Base-by-base conservation (phyloP, 2,888 invertebrate species). In the Physocephala rufipes region DNA sequence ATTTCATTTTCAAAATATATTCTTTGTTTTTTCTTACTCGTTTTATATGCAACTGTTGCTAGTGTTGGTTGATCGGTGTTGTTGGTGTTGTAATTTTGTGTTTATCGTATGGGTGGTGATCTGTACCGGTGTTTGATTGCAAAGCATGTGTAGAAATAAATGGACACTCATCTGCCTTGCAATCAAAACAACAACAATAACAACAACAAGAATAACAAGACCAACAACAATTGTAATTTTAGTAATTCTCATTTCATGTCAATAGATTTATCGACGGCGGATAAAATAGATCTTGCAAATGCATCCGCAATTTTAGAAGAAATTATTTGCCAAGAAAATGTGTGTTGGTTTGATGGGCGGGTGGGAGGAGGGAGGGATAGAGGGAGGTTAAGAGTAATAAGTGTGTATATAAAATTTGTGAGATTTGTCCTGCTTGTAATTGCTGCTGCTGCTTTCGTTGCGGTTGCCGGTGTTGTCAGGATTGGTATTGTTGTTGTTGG, bases 241-340 rank as follows among this genome's bases (percentile, higher is more conserved):
- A 67, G 67, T 58, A 67, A 67, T 67, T 67, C 58, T 67, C 67
- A 45, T 28, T 67, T 67, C 67, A 67, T 67, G 67, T 67, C 28
- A 67, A 67, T 67, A 67, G 67, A 67, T 59, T 67, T 67, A 67
- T 67, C 67, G 67, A 24, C 28, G 67, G 15, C 24, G 45, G 45
- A 59, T 45, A 58, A 26, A 58, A 47, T 19, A 45, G 24, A 66
- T 66, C 66, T 59, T n/a, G 58, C 24, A 67, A 45, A 67, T 58
- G 9, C 36, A 67, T 67, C 67, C 67, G 67, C 67, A 67, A n/a
- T 67, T 67, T 67, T 28, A 67, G 67, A 26, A 67, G 67, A 55
- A 9, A 21, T 2, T 19, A 12, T 53, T 1, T 1, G 21, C 1
- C 2, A 1, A 21, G 3, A 5, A 21, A 1, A 9, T 12, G 19